Evolutionary conservation across 1,140 invertebrate species (phyloP), one percentile per base, ranked within the genome.

Genomic region (Heliconius hewitsoni): DNA sequence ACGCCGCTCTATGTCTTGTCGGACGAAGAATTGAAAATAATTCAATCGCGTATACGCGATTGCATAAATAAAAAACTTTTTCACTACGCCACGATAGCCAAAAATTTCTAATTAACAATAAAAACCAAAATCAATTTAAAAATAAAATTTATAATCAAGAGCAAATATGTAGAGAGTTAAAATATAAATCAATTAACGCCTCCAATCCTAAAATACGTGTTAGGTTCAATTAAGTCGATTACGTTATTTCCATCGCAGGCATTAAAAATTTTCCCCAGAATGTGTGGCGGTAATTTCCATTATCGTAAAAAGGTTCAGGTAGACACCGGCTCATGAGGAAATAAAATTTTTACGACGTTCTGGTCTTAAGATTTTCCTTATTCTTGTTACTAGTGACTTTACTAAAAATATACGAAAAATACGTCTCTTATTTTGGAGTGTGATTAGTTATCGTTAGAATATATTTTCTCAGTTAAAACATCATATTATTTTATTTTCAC

Each of bases 291-390:
- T 79, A 81, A 76, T 82, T 79, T 73, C 70, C 77, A 82, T 81
- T 83, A 82, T 73, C 76, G 77, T 84, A 76, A 82, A 72, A 76
- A 84, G 73, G 81, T n/a, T 27, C 71, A 34, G 30, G 72, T 76
- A 76, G 78, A 72, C 60, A 80, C 30, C 50, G 42, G 73, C 76
- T 82, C 82, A 78, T 82, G 74, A 83, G 79, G 80, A 78, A 81
- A 82, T 83, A 79, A 82, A 83, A 82, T 71, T 81, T 84, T 84
- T 80, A 84, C 76, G 75, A 80, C 8, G 55, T 71, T 50, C 50
- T 57, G 42, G 13, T 77, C 73, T 81, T 46, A 78, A 76, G 73
- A 81, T 78, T 81, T 75, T 72, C 46, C 34, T 79, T 66, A 4
- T 46, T 60, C 37, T 79, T 79, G 55, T 73, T 52, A 78, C 39